Conservation (phyloP, 1,140 invertebrate species). For the Drosophila sp. region DNA sequence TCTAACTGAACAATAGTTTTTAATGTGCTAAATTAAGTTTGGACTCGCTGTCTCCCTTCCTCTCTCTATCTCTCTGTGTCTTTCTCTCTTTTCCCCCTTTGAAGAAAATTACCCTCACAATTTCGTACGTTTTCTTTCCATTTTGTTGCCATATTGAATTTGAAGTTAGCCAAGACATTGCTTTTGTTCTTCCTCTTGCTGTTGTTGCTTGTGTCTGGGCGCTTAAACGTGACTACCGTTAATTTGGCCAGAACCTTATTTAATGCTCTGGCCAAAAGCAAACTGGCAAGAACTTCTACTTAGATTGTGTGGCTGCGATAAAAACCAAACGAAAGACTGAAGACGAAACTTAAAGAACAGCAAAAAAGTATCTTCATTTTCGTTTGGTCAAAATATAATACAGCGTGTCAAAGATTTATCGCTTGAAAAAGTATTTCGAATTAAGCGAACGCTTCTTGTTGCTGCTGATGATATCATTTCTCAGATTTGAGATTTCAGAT, state of each 20-base stretch:
- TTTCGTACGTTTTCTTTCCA: slow-evolving; percentile 46
- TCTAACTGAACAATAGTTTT: slow-evolving; percentile 68
- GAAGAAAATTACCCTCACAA: slow-evolving; percentile 60
- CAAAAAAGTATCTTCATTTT: slow-evolving; percentile 71
- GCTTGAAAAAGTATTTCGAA: slow-evolving; percentile 65
- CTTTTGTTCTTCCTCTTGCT: slow-evolving; percentile 43
- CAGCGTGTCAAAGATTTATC: slow-evolving; percentile 64
- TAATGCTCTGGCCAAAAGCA: slow-evolving; percentile 44
- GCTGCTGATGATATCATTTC: slow-evolving; percentile 63
- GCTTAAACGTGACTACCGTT: slow-evolving; percentile 77
- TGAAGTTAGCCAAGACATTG: slow-evolving; percentile 65
- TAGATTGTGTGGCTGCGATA: slow-evolving; percentile 62
- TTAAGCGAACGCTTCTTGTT: slow-evolving; percentile 40
- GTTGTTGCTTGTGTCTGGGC: slow-evolving; percentile 46
- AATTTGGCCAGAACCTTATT: slow-evolving; percentile 70
- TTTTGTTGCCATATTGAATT: slow-evolving; percentile 67
- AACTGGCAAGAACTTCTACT: slow-evolving; percentile 58
- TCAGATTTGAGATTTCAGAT: slow-evolving; percentile 46
- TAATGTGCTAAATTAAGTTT: slow-evolving; percentile 80
- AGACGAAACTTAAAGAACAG: slow-evolving; percentile 13
- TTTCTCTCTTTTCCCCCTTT: slow-evolving; percentile 9
- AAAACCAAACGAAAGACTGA: slow-evolving; percentile 13
- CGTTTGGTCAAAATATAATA: slow-evolving; percentile 33
- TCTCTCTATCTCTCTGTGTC: slow-evolving; percentile 5
- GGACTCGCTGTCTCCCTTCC: slow-evolving; percentile 28